phyloP scores from a whole-genome alignment of 2,888 invertebrate genomes.

The Tillus elongatus region DNA sequence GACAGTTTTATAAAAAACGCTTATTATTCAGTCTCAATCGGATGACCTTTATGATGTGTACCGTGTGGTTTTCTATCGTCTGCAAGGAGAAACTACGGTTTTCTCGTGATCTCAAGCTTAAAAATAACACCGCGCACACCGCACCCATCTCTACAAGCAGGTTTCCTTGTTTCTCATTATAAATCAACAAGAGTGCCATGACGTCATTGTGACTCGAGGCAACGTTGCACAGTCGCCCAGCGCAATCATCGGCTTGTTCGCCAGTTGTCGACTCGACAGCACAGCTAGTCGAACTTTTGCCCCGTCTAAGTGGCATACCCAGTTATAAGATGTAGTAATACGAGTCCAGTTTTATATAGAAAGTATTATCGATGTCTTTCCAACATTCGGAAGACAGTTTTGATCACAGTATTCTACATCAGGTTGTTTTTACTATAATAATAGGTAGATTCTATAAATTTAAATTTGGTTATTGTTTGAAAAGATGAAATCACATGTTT shows the following conservation, averaged over 20 bases:
- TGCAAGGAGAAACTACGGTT: neutral
- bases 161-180: conserved; percentile 41
- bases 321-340: conserved; percentile 39
- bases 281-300: conserved; percentile 23
- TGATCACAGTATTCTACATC: no score
- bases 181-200: conserved; percentile 40
- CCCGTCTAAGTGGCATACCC: conserved; percentile 34
- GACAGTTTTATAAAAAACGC: no score
- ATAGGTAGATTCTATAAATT: no score
- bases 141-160: conserved; percentile 34
- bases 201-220: conserved; percentile 35
- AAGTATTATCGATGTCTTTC: conserved; percentile 29
- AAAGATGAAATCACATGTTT: no score
- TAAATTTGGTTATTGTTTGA: no score
- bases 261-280: conserved; percentile 10
- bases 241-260: conserved; percentile 8
- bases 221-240: conserved; percentile 33
- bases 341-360: conserved; percentile 35
- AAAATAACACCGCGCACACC: conserved; percentile 24
- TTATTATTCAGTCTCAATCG: no score
- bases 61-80: no score
- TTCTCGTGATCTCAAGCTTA: neutral
- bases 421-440: no score
- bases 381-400: no score
- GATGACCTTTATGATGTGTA: no score